Base-by-base conservation (phyloP, 2,113 vertebrate species). In the Oncorhynchus nerka region DNA sequence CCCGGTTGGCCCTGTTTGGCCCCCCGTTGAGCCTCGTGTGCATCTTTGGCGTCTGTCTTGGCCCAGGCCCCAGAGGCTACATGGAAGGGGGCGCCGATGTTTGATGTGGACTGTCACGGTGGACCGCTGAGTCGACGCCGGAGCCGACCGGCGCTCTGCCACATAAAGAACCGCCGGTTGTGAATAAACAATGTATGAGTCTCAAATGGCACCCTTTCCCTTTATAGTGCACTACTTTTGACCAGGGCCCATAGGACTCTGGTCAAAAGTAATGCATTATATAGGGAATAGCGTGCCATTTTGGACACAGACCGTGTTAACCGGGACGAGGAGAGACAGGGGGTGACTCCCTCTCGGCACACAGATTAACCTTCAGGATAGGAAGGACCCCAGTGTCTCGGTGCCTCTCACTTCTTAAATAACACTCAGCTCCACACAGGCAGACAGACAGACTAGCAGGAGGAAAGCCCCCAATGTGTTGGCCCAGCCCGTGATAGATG, bases 21-120 rank as follows among this genome's bases (percentile, higher is more conserved):
- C 6, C 65, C 80, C 85, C 0, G 8, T 2, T 9, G 0, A 0
- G 39, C 0, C 2, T 80, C 81, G 3, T 72, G 68, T 9, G 24
- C 30, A 82, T n/a, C n/a, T 22, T 85, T 83, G 11, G 24, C 30
- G 81, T 7, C n/a, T 61, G 88, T 83, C 77, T 87, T 87, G 91
- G 87, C 86, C 70, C 30, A 19, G 7, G 24, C 82, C 74, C 81
- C 81, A 77, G 82, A 84, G 84, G 85, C 15, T 80, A 81, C 82
- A 75, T 81, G 82, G 84, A 85, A 81, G 82, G 79, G 78, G 83
- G 22, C 68, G 69, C 81, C 79, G 83, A 86, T 86, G 83, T 90
- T 87, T 84, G 82, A 92, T 90, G 82, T 86, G 84, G 86, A 82
- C 74, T 86, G 90, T 88, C 88, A 87, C 70, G 72, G 79, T 0